Conservation (phyloP, 1,140 invertebrate genomes). For the Ips typographus region DNA sequence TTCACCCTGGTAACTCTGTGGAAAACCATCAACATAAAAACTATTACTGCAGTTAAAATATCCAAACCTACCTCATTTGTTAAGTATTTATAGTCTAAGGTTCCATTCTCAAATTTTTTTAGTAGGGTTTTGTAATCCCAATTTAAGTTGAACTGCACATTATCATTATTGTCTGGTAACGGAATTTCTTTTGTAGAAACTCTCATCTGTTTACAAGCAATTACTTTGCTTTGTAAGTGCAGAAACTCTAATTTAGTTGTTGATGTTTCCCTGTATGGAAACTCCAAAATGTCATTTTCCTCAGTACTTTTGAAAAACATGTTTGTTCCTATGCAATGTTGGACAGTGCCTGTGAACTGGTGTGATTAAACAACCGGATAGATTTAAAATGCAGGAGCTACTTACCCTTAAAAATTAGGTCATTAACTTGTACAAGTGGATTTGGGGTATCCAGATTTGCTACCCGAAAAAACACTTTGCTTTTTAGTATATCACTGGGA, state of each 20-base stretch:
- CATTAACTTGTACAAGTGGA: slow-evolving; percentile 41
- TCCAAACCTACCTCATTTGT: neutral
- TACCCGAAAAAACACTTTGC: slow-evolving; percentile 36
- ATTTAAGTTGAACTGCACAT: slow-evolving; percentile 39
- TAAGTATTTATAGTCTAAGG: slow-evolving; percentile 24
- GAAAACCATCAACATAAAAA: neutral
- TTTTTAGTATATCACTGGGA: slow-evolving; percentile 24
- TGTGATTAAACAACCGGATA: neutral
- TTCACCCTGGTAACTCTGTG: too few relatives aligned
- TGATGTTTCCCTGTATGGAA: slow-evolving; percentile 34
- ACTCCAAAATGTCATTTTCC: slow-evolving; percentile 5
- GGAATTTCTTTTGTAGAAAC: slow-evolving; percentile 22
- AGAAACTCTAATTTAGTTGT: slow-evolving; percentile 30
- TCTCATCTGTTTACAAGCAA: slow-evolving; percentile 38
- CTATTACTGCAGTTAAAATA: neutral
- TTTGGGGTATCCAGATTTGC: slow-evolving; percentile 31
- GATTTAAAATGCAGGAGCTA: neutral
- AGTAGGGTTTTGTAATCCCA: slow-evolving; percentile 40
- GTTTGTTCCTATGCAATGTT: slow-evolving; percentile 41
- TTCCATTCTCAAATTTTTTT: slow-evolving; percentile 38
- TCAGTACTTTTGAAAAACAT: slow-evolving; percentile 38
- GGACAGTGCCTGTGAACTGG: slow-evolving; percentile 33
- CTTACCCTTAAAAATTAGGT: slow-evolving; percentile 40
- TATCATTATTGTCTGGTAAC: slow-evolving; percentile 14
- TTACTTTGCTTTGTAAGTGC: slow-evolving; percentile 29